A percentile compares a stretch with the other conserved stretches of the same genome.
Evolutionary conservation across 2,888 invertebrate species (phyloP).

Genomic region (Tanytarsus gracilentus): DNA sequence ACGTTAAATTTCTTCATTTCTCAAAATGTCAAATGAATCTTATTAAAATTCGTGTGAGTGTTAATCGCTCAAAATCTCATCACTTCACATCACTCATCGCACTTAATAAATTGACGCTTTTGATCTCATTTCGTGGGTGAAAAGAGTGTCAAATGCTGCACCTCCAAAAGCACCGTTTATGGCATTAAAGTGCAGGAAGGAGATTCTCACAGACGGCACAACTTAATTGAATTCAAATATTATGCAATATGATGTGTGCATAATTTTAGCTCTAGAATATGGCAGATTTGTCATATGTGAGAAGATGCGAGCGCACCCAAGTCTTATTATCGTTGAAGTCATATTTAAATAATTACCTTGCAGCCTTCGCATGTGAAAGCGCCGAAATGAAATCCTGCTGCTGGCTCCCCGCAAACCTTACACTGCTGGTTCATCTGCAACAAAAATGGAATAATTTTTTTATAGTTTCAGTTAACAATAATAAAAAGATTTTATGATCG

Average conservation of each 20-base stretch:
- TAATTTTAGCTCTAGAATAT: neutral
- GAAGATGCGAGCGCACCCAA: no score
- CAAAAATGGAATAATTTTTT: no score
- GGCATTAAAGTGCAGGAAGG: neutral
- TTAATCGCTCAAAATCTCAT: no score
- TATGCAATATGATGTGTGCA: neutral
- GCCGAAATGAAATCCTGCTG: slow-evolving; percentile 26
- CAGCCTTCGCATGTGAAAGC: slow-evolving; percentile 26
- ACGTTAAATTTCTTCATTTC: no score
- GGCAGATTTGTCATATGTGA: neutral
- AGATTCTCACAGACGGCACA: neutral
- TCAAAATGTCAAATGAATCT: no score
- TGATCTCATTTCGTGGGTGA: neutral
- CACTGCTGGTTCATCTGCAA: slow-evolving; percentile 27
- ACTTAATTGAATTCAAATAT: slow-evolving; percentile 9
- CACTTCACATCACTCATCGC: neutral
- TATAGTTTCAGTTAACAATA: neutral
- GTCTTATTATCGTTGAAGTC: neutral
- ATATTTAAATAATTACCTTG: slow-evolving; percentile 5
- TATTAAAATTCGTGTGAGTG: no score
- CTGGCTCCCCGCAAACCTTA: slow-evolving; percentile 26
- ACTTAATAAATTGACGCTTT: no score
- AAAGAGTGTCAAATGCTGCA: slow-evolving; percentile 7
- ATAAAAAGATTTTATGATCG: neutral
- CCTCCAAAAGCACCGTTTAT: neutral